Base-by-base conservation (phyloP, 1,140 invertebrate genomes). In the Rhopalosiphum padi region DNA sequence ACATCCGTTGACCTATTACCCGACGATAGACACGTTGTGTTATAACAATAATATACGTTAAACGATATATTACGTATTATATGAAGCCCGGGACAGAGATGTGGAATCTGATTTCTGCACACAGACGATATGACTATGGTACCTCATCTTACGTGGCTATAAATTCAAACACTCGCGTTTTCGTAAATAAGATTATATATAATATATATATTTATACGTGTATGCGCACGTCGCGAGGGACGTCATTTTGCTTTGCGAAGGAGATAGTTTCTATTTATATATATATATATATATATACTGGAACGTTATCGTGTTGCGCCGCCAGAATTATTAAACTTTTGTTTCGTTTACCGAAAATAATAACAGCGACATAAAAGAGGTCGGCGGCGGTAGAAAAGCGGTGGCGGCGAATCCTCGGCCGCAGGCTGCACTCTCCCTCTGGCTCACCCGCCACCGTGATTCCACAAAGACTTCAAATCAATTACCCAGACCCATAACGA, bases 381-480 rank as follows among this genome's bases (percentile, higher is more conserved):
- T 68, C 53, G 22, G 35, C 51, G 25, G 53, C 60, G 60, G 89
- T 35, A 41, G 41, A 82, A 46, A 43, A 43, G 43, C n/a, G 77
- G 82, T 37, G 77, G 46, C 48, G 35, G 48, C 22, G 18, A 53
- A 93, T 53, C 85, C 18, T 51, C 35, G 30, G 91, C 91, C 91
- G 53, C 82, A 48, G 91, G 82, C n/a, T 18, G 9, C 48, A 6
- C 21, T 46, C 25, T 35, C 41, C 43, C 25, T 87, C 25, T 48
- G 22, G 15, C 30, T 18, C n/a, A n/a, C 9, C 46, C 48, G 37
- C 25, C n/a, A 23, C 37, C 25, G 89, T 90, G 89, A 60, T 90
- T 43, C 89, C 46, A 91, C 90, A 91, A 91, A 91, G 90, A 82
- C 90, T 91, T 91, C 91, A 55, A 93, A 93, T 93, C 91, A 93